Evolutionary conservation across 2,113 vertebrate species (phyloP), one percentile per base, ranked within the genome.

Genomic region (Rhinolophus ferrumequinum): DNA sequence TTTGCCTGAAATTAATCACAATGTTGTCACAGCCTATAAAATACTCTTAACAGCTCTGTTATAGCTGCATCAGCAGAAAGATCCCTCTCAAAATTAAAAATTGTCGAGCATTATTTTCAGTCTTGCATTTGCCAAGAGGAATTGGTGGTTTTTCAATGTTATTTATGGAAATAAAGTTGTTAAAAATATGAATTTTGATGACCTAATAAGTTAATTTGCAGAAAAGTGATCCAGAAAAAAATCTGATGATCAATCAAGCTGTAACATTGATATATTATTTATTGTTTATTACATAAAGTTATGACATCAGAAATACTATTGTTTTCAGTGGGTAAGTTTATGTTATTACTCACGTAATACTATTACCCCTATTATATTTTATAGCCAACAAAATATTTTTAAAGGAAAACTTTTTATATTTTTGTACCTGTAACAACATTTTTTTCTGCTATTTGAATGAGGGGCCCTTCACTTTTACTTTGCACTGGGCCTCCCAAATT

Each of bases 151-250:
- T 44, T 94, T 88, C 26, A 33, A 58, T 79, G 83, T 72, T 77
- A 88, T 50, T 77, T 44, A 64, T 83, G 83, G 24, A 87, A 91
- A 94, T 91, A 6, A 94, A 92, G 14, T 83, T 94, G 88, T 72
- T 92, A 66, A 72, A 76, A 41, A 58, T 88, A 64, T 77, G 88
- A 54, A 72, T 56, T 85, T 79, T 90, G 44, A 79, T 85, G n/a
- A 72, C 35, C 24, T 84, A 69, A 77, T 67, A 87, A 58, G 62
- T 22, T 94, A 66, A 82, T 76, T 82, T 82, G n/a, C 18, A 91
- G 58, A 76, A 93, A 69, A 91, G 9, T 44, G 41, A 91, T 33
- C 30, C 24, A 87, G 72, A 62, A 62, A 70, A 28, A 67, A 81
- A 70, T 62, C 50, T 81, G 35, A 91, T 52, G 22, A 76, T 73